Evolutionary conservation across 1,140 invertebrate species (phyloP), one percentile per base, ranked within the genome.

Genomic region (Frieseomelitta varia): DNA sequence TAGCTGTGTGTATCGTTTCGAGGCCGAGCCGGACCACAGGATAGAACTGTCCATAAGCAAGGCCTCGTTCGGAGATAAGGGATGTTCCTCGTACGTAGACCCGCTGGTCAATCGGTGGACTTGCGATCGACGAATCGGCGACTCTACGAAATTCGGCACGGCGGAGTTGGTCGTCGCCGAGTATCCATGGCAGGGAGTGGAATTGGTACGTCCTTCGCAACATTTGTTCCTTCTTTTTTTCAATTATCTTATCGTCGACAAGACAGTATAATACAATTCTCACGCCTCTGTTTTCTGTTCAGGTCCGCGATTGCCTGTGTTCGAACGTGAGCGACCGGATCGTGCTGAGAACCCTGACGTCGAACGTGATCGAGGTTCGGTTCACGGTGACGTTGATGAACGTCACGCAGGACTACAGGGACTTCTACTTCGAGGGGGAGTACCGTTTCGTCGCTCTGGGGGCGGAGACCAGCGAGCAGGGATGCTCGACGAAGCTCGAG

Each of bases 381-480:
- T 98, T 98, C 92, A 96, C 95, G 0, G 96, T 98, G 4, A 97
- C 96, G 1, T 95, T 96, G 88, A 98, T 98, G 97, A 97, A 97
- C 92, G 97, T 97, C 51, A 97, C 96, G 17, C 97, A 98, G 92
- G 97, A 98, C 94, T 97, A 97, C 88, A 96, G 96, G 63, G 96
- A 97, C 93, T 98, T 97, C 93, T 96, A 96, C 87, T 98, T 98
- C 93, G 97, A 98, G 91, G 97, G 97, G 0, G 96, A 96, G 88
- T 98, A 97, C 90, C 96, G 97, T 93, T 97, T 97, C 92, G 91
- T 97, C 58, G 93, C 96, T 0, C 94, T 94, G 47, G 80, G 87
- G 4, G 79, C 77, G 2, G 92, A 90, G 2, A 77, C 86, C 0
- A 94, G 94, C 24, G 94, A 95, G 73, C 95, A 94, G 56, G 93